These are phyloP conservation scores for Phainopepla nitens DNA, from an alignment of 2,113 vertebrate genomes.

Conservation along the genomic window DNA sequence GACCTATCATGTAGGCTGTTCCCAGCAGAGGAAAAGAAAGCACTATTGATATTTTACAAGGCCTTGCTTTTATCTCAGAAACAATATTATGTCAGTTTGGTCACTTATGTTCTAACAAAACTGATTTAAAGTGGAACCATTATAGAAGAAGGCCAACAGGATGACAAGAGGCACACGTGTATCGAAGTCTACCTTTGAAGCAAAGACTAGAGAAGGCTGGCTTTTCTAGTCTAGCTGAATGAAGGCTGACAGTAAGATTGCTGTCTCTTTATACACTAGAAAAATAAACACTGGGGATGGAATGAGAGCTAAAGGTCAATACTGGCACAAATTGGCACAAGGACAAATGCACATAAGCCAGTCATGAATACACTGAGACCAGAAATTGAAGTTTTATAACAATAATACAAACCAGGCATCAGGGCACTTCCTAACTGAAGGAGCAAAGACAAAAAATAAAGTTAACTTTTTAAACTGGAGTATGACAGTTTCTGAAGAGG, in stretches of 20 bases:
- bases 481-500: background rate
- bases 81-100: background rate
- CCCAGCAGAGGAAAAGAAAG: constrained; percentile 1
- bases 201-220: background rate
- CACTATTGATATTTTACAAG: background rate
- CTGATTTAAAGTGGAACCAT: background rate
- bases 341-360: background rate
- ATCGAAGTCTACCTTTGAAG: background rate
- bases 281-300: constrained; percentile 11
- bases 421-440: background rate
- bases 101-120: background rate
- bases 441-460: background rate
- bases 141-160: background rate
- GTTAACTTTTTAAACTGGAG: background rate
- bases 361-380: background rate
- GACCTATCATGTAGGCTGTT: background rate
- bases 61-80: constrained; percentile 23
- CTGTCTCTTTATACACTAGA: background rate
- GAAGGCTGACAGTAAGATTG: constrained; percentile 22
- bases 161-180: background rate
- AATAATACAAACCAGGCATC: background rate
- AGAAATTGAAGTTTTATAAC: background rate
- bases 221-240: background rate
- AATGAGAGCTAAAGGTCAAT: constrained; percentile 5
- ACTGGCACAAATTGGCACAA: background rate